Conservation (phyloP, 2,113 vertebrate species). For the Sylvilagus bachmani region DNA sequence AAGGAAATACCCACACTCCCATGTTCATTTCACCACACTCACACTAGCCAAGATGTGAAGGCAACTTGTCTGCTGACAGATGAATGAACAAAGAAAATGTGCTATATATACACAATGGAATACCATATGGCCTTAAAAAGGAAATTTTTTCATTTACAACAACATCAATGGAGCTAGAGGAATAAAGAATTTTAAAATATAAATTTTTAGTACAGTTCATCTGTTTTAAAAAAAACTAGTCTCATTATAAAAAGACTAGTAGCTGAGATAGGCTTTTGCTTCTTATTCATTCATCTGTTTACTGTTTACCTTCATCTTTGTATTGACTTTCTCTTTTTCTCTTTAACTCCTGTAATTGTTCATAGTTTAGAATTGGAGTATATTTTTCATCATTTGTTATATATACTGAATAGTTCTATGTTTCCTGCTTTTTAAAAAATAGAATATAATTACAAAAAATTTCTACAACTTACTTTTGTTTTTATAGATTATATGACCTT, state of each 20-base stretch:
- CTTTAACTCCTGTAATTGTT: neutral
- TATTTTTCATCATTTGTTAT: neutral
- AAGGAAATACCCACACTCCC: neutral
- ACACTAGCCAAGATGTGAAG: neutral
- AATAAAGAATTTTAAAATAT: constrained; percentile 19
- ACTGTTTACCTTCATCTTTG: neutral
- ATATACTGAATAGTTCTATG: neutral
- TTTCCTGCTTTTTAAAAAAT: constrained; percentile 9
- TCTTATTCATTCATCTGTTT: neutral
- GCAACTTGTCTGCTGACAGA: neutral
- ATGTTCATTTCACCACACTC: neutral
- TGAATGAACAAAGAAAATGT: constrained; percentile 9
- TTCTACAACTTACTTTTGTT: neutral
- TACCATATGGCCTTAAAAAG: neutral
- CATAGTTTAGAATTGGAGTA: neutral
- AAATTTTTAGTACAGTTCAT: neutral
- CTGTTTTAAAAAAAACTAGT: neutral
- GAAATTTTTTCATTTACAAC: neutral
- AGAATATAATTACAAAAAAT: neutral
- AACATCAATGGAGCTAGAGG: neutral
- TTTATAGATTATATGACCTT: neutral
- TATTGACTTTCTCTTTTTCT: neutral
- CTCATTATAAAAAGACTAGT: neutral
- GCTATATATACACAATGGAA: neutral
- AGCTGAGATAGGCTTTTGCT: neutral